Percentiles rank a stretch among this genome's conserved stretches.
These are phyloP conservation scores for Hylaeus volcanicus DNA, from an alignment of 1,140 invertebrate genomes.

Conservation along the genomic window DNA sequence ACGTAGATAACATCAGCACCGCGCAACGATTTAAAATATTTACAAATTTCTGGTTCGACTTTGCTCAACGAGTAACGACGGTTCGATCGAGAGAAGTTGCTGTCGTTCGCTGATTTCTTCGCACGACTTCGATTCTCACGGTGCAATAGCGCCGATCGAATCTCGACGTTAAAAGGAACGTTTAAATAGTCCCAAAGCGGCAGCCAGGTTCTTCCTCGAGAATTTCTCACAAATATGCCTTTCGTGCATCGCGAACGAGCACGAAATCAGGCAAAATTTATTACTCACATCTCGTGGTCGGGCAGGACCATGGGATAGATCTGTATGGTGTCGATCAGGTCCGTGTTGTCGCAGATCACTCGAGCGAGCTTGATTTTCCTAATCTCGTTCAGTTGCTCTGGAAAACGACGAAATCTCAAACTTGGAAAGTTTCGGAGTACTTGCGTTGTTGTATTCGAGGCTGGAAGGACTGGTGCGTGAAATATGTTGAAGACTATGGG, in stretches of 20 bases:
- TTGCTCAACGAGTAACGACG: background rate
- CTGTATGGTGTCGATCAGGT: slow-evolving; percentile 95
- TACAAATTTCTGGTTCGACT: background rate
- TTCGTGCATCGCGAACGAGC: background rate
- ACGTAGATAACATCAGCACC: no score
- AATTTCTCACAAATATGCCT: background rate
- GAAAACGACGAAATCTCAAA: background rate
- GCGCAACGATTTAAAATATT: background rate
- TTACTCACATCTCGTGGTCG: slow-evolving; percentile 93
- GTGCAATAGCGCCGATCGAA: background rate
- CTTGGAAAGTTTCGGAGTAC: no score
- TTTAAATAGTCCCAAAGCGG: background rate
- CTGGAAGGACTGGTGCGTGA: no score
- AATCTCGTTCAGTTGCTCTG: slow-evolving; percentile 94
- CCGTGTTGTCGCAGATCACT: slow-evolving; percentile 97
- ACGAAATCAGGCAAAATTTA: background rate
- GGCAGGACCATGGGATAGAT: slow-evolving; percentile 95
- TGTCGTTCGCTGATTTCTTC: background rate
- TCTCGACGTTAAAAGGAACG: background rate
- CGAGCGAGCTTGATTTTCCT: slow-evolving; percentile 92
- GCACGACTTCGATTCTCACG: slow-evolving; percentile 5
- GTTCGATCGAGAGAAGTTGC: background rate
- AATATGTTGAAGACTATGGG: no score
- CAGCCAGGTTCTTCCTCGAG: background rate
- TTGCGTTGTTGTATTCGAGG: no score